These are phyloP conservation scores for Halesus radiatus DNA, from an alignment of 1,140 invertebrate genomes.

Conservation along the genomic window DNA sequence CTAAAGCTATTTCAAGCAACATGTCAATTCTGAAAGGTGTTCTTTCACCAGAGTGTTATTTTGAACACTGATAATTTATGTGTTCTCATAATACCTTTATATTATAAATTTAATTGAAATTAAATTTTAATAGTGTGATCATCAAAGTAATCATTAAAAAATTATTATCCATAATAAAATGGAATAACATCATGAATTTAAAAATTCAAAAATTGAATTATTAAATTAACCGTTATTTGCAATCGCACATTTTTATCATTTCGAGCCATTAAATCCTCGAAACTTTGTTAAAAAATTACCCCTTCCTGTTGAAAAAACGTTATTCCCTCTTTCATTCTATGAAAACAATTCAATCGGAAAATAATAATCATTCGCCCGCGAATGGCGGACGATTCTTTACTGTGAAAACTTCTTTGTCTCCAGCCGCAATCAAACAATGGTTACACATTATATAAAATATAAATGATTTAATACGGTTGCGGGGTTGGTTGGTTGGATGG, in stretches of 20 bases:
- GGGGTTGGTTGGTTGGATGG: neutral
- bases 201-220: neutral
- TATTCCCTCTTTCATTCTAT: conserved; percentile 2
- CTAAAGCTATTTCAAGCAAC: too few relatives aligned
- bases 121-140: too few relatives aligned
- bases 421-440: conserved; percentile 53
- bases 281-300: conserved; percentile 19
- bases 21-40: too few relatives aligned
- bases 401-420: conserved; percentile 53
- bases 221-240: neutral
- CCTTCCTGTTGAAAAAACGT: conserved; percentile 17
- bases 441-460: conserved; percentile 56
- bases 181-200: neutral
- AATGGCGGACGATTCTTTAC: conserved; percentile 46
- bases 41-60: too few relatives aligned
- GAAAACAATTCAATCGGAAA: conserved; percentile 42
- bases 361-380: conserved; percentile 26
- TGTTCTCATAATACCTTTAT: too few relatives aligned
- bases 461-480: conserved; percentile 56
- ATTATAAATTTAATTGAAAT: too few relatives aligned
- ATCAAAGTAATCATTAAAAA: too few relatives aligned
- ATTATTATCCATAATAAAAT: too few relatives aligned
- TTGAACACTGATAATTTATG: too few relatives aligned
- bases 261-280: conserved; percentile 2
- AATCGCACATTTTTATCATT: conserved; percentile 4